phyloP scores from a whole-genome alignment of 1,140 invertebrate genomes.

The Penaeus chinensis region DNA sequence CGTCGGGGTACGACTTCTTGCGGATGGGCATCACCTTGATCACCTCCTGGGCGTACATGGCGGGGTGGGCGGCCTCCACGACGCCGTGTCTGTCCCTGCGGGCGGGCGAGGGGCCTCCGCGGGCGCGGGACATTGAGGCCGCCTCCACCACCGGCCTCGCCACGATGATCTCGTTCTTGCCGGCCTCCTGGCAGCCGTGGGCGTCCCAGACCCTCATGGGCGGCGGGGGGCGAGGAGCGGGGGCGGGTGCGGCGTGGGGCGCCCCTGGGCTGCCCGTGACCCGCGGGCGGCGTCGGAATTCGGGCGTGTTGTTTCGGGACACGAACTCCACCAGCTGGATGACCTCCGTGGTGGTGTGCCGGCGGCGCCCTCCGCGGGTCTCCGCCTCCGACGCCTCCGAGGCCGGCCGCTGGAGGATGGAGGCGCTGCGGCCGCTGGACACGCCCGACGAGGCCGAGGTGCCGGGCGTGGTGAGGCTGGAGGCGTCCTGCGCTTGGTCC shows the following conservation, averaged over 20 bases:
- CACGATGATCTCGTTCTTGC: slow-evolving; percentile 38
- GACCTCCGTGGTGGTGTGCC: slow-evolving; percentile 7
- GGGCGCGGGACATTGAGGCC: slow-evolving; percentile 22
- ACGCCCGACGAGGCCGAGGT: background rate
- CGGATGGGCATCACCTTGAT: slow-evolving; percentile 10
- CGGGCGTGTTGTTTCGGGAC: slow-evolving; percentile 43
- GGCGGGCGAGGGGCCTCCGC: background rate
- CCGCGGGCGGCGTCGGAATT: slow-evolving; percentile 43
- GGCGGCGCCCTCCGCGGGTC: background rate
- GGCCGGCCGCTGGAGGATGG: too few relatives aligned
- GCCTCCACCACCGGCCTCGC: slow-evolving; percentile 41
- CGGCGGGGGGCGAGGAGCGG: background rate
- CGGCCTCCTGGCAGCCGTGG: background rate
- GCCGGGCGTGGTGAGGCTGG: background rate
- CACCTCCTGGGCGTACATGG: background rate
- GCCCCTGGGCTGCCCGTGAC: background rate
- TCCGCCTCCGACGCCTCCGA: too few relatives aligned
- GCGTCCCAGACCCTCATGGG: background rate
- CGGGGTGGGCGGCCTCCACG: background rate
- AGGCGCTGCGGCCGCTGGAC: background rate
- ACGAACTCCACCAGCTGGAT: slow-evolving; percentile 36
- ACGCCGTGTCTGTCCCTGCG: background rate
- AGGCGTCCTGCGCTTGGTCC: slow-evolving; percentile 1
- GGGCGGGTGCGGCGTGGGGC: background rate
- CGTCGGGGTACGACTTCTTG: background rate